phyloP scores from a whole-genome alignment of 2,888 invertebrate species.

The Orgyia antiqua region DNA sequence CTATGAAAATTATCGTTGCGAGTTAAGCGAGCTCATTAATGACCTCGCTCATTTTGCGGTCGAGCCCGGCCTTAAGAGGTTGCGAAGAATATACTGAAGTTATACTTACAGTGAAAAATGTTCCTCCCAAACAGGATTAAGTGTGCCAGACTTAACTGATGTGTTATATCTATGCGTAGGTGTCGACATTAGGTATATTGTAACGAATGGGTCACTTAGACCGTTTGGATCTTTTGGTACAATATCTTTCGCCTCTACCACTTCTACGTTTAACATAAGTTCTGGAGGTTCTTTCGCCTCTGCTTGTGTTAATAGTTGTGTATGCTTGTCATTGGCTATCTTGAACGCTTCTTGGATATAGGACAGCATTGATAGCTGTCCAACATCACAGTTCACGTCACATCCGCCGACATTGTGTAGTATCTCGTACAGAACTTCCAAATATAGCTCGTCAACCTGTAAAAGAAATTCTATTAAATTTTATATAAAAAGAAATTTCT shows the following conservation, averaged over 20 bases:
- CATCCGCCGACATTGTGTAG: slow-evolving; percentile 91
- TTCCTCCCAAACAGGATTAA: slow-evolving; percentile 97
- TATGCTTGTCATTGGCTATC: slow-evolving; percentile 86
- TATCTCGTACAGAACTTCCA: slow-evolving; percentile 89
- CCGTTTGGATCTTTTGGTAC: slow-evolving; percentile 93
- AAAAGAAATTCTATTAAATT: slow-evolving; percentile 23
- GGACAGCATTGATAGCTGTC: slow-evolving; percentile 82
- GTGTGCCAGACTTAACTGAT: slow-evolving; percentile 92
- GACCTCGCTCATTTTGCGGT: too few relatives aligned
- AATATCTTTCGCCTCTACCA: slow-evolving; percentile 91
- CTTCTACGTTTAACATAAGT: slow-evolving; percentile 89
- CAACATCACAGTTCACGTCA: slow-evolving; percentile 84
- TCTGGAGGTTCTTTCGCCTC: slow-evolving; percentile 90
- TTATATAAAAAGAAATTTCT: too few relatives aligned
- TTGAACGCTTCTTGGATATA: slow-evolving; percentile 89
- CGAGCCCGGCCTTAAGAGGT: too few relatives aligned
- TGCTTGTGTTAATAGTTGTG: slow-evolving; percentile 83
- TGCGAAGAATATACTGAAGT: too few relatives aligned
- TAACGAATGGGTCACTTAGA: slow-evolving; percentile 98
- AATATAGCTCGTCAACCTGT: slow-evolving; percentile 91
- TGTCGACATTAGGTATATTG: slow-evolving; percentile 89
- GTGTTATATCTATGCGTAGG: slow-evolving; percentile 90
- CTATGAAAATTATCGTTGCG: too few relatives aligned
- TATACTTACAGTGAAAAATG: slow-evolving; percentile 94
- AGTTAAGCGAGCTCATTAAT: too few relatives aligned